Evolutionary conservation across 2,888 invertebrate species (phyloP), one percentile per base, ranked within the genome.

Genomic region (Aleiodes alternator): DNA sequence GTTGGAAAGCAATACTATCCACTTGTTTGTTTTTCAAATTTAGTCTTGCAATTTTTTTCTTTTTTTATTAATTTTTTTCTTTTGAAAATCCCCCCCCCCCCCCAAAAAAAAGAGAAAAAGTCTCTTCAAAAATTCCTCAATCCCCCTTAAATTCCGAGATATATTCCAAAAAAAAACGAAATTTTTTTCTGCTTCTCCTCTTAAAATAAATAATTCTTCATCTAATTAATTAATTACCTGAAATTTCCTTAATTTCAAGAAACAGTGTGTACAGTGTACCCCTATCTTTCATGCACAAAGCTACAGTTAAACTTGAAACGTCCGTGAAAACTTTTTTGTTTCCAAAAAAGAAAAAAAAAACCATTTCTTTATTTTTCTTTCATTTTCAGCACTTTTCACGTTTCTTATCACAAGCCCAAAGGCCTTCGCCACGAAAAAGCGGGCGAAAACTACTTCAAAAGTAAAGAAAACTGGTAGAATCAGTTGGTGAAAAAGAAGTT

Each of bases 271-370:
- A 64, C 48, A 64, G 48, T 43, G 64, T 64, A 23, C 64, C 43
- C 64, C 43, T 64, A 64, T 64, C 64, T 43, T 64, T 64, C 64
- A 64, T 64, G 64, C 64, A 64, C 64, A 43, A 64, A 64, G 64
- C 64, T 48, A 64, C 64, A 23, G 43, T 64, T 48, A 64, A 64
- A 64, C 64, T 64, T 64, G 38, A 14, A 31, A 8, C 59, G 59
- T 48, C 64, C 64, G 16, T 48, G 48, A 64, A 64, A 64, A 43
- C 9, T 48, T 64, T 64, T 64, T 38, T 43, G 43, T 64, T 48
- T 64, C 23, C 23, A 23, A 23, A 23, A 23, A 48, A 16, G 11
- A 23, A 23, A 23, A 48, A 16, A 16, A 23, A 23, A 23, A 23
- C 23, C 23, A 8, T 64, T 64, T 43, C 43, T 43, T 11, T 11